phyloP scores from a whole-genome alignment of 2,797 vertebrate species.

The Takifugu rubripes region DNA sequence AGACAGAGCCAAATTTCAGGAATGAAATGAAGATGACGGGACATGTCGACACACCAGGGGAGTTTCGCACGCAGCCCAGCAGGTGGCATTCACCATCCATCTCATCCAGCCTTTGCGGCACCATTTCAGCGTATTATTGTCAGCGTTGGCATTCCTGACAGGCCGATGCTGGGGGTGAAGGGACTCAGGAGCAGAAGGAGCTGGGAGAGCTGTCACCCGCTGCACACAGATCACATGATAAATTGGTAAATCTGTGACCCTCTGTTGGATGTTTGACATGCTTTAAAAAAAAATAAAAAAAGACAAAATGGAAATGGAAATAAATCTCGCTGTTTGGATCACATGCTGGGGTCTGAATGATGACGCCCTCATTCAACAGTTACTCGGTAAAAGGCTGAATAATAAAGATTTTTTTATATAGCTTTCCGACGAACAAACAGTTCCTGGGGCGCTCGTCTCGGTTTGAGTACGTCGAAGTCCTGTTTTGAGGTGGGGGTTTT shows the following conservation, averaged over 20 bases:
- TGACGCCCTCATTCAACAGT: too few species aligned
- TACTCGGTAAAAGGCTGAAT: too few species aligned
- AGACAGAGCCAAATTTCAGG: conserved; percentile 24
- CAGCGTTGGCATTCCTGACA: not conserved
- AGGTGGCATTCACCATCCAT: conserved; percentile 61
- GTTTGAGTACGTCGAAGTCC: conserved; percentile 4
- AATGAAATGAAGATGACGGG: conserved; percentile 37
- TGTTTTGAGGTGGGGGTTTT: conserved; percentile 43
- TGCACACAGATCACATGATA: not conserved
- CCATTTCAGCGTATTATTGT: not conserved
- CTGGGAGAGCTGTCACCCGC: not conserved
- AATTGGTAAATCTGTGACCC: not conserved
- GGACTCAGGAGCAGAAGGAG: not conserved
- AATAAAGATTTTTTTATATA: too few species aligned
- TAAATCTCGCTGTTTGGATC: too few species aligned
- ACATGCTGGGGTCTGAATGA: too few species aligned
- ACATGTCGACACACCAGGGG: conserved; percentile 11
- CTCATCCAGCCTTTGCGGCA: not conserved
- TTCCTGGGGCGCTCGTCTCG: not conserved
- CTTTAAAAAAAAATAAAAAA: too few species aligned
- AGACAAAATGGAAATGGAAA: too few species aligned
- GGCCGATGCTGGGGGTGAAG: not conserved
- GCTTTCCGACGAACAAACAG: too few species aligned
- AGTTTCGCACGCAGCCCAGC: conserved; percentile 54
- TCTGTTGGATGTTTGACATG: conserved; percentile 11